Evolutionary conservation across 2,888 invertebrate genomes (phyloP), one percentile per base, ranked within the genome.

Genomic region (Dendrolimus houi): DNA sequence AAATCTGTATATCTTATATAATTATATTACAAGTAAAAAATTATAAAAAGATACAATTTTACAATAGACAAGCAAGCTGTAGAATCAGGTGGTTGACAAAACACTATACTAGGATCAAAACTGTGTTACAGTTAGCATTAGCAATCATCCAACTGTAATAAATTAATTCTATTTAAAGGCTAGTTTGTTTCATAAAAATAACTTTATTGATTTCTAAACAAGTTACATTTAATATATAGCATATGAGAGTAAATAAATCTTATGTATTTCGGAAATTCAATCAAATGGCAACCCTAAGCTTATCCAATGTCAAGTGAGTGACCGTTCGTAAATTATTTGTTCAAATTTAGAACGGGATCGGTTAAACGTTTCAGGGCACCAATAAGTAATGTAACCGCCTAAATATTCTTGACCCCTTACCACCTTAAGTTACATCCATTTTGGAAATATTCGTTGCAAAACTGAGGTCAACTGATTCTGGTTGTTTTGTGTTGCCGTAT

Each of bases 281-380:
- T 13, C 47, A 55, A 60, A 59, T 67, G 70, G 52, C 72, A 81
- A 74, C 84, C 84, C 81, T 83, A 72, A 57, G 64, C 67, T 67
- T 72, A 66, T 71, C 70, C 72, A 67, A 70, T 79, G 83, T 81
- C 83, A 82, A 79, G 81, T 12, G 47, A 85, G 79, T 85, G 87
- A 83, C 85, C 84, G 85, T 85, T 81, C 82, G 85, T 89, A 87
- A 90, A 89, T 89, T 89, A 89, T 90, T 87, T 84, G 87, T 87
- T 87, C 81, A 85, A 88, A 89, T 89, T 89, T 90, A 87, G 87
- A 87, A 83, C 80, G 77, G 85, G 81, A 87, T 87, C 86, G 83
- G 77, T 79, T 88, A 87, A 89, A 85, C 85, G 87, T 87, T 88
- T 84, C 79, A 83, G 87, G 85, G 83, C 84, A 84, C 86, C 86